Conservation (phyloP, 2,113 vertebrate genomes). For the Onychorhynchus coronatus region DNA sequence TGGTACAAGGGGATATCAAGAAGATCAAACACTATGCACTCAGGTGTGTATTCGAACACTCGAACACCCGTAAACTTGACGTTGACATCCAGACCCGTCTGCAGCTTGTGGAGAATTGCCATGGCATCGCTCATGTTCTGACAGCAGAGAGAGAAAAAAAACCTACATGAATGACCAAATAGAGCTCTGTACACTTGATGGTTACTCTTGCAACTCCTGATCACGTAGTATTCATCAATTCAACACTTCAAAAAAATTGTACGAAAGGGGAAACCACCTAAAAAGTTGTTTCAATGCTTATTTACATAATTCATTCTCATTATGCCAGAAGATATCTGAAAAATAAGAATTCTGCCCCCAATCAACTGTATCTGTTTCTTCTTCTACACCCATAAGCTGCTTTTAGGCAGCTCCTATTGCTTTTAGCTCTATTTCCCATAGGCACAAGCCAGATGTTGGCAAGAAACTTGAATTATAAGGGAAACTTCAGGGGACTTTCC, state of each 20-base stretch:
- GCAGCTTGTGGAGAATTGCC: constrained; percentile 95
- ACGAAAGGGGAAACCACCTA: neutral
- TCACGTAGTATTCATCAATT: neutral
- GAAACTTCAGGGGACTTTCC: neutral
- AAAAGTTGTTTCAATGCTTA: neutral
- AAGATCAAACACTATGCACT: constrained; percentile 98
- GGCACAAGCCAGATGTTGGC: neutral
- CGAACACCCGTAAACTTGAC: constrained; percentile 96
- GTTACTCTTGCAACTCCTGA: neutral
- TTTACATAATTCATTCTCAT: neutral
- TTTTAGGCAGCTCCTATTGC: neutral
- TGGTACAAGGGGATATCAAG: constrained; percentile 98
- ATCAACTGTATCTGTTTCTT: neutral
- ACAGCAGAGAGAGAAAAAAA: constrained; percentile 2
- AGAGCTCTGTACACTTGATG: neutral
- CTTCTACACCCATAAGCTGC: neutral
- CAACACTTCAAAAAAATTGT: neutral
- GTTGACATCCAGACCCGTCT: constrained; percentile 97
- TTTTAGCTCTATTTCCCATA: neutral
- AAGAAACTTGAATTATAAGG: neutral
- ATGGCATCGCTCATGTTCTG: constrained; percentile 99
- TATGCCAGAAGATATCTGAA: neutral
- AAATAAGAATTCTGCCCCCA: neutral
- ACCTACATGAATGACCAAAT: neutral
- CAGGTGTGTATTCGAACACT: constrained; percentile 97